Base-by-base conservation (phyloP, 1,140 invertebrate genomes). In the Drosophila fuyamai region DNA sequence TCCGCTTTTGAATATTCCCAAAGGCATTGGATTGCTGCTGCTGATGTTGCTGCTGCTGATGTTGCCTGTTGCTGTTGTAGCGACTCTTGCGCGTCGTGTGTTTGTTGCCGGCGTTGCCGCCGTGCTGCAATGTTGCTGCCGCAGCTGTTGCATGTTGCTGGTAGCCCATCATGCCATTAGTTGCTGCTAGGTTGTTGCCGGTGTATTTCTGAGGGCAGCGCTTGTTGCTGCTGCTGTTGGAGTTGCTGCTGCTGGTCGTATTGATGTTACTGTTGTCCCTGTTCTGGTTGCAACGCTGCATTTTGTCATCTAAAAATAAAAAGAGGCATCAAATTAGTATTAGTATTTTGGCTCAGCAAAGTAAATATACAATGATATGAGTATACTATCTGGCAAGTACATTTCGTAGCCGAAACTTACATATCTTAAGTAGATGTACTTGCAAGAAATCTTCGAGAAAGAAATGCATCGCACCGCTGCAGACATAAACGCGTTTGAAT, bases 191-290 rank as follows among this genome's bases (percentile, higher is more conserved):
- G 58, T 78, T 65, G 56, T 46, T 74, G 23, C 57, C 51, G 41
- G 40, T 18, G 59, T 82, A 86, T 46, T 86, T 86, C 44, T 68
- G 76, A 23, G 71, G 14, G 71, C 84, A 82, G 62, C 82, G 83
- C 23, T 88, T 81, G 53, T 62, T 62, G 44, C 40, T 57, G 47
- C 16, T 74, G 63, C 35, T 46, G 38, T 38, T 56, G 47, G 18
- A 48, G 54, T 55, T 76, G 40, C 12, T 59, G 54, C 50, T 76
- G 40, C 12, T 59, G 14, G 16, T 47, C 36, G 43, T 29, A 0
- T 46, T 48, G 54, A 13, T 29, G 16, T 35, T 53, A n/a, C 10
- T 41, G 13, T 18, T 80, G 44, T n/a, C 51, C 16, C 54, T 57
- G 46, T 50, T 74, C 14, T 62, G 77, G 40, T 66, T 72, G 50